phyloP scores from a whole-genome alignment of 2,888 invertebrate species.

The Ferdinandea cuprea region DNA sequence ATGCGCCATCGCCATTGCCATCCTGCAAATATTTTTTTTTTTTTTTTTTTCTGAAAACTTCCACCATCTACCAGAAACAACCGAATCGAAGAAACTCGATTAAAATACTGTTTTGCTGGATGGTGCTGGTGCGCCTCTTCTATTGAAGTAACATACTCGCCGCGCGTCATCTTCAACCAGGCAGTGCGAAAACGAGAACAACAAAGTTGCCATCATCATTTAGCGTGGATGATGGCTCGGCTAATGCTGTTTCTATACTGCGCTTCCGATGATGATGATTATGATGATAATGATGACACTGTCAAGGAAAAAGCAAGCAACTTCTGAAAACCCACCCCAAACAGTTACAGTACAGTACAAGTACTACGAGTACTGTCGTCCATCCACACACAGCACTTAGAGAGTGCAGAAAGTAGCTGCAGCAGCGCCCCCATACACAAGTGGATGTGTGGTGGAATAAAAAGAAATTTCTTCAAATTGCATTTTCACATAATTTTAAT shows the following conservation, averaged over 20 bases:
- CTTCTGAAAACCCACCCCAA: slow-evolving; percentile 21
- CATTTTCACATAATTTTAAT: slow-evolving; percentile 77
- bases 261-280: slow-evolving; percentile 29
- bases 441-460: slow-evolving; percentile 63
- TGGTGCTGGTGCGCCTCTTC: slow-evolving; percentile 16
- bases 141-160: slow-evolving; percentile 50
- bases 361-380: slow-evolving; percentile 20
- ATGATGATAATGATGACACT: slow-evolving; percentile 22
- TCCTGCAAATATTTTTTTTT: slow-evolving; percentile 11
- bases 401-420: slow-evolving; percentile 32
- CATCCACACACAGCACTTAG: slow-evolving; percentile 36
- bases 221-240: slow-evolving; percentile 3
- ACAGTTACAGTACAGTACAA: slow-evolving; percentile 23
- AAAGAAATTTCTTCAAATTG: slow-evolving; percentile 73
- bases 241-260: background rate
- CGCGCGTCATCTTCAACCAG: slow-evolving; percentile 28
- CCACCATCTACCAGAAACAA: slow-evolving; percentile 55
- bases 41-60: slow-evolving; percentile 10
- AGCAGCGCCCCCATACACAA: slow-evolving; percentile 22
- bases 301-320: slow-evolving; percentile 33
- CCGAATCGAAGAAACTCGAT: slow-evolving; percentile 23
- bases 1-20: slow-evolving; percentile 15
- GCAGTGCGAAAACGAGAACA: slow-evolving; percentile 39
- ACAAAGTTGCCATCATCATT: slow-evolving; percentile 28
- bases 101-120: slow-evolving; percentile 3